These are phyloP conservation scores for Pollenia amentaria DNA, from an alignment of 2,888 invertebrate genomes.

Conservation along the genomic window DNA sequence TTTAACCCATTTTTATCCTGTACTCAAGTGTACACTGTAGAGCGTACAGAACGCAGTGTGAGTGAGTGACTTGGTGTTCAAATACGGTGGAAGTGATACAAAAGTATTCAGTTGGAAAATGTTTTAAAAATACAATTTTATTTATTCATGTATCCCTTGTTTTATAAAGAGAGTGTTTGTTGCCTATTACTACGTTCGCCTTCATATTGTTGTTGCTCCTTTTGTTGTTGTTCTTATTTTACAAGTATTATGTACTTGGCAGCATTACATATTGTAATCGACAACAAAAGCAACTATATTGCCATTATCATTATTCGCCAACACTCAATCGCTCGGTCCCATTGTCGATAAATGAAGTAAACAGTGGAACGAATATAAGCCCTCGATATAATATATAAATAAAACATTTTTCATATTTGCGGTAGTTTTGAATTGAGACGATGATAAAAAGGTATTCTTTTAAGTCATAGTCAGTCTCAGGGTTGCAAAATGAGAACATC, in stretches of 20 bases:
- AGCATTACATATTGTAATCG: slow-evolving; percentile 52
- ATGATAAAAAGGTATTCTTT: too few relatives aligned
- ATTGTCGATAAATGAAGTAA: neutral
- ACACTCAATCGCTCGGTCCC: neutral
- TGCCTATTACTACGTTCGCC: slow-evolving; percentile 36
- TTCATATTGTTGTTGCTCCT: neutral
- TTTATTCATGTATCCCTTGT: slow-evolving; percentile 51
- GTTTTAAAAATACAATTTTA: slow-evolving; percentile 59
- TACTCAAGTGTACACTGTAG: neutral
- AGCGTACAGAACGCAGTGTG: neutral
- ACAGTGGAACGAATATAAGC: slow-evolving; percentile 28
- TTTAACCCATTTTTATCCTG: slow-evolving; percentile 64
- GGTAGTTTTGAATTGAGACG: too few relatives aligned
- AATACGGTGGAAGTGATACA: slow-evolving; percentile 20
- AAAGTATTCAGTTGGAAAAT: slow-evolving; percentile 68
- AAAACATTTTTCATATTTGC: too few relatives aligned
- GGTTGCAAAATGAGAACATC: too few relatives aligned
- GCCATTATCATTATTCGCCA: slow-evolving; percentile 36
- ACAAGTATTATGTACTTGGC: slow-evolving; percentile 65
- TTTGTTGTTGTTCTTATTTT: slow-evolving; percentile 11
- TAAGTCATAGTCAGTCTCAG: too few relatives aligned
- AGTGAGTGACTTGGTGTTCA: slow-evolving; percentile 2
- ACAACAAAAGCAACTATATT: slow-evolving; percentile 41
- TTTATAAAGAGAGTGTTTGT: slow-evolving; percentile 47
- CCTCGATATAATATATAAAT: too few relatives aligned